These are phyloP conservation scores for Magallana angulata DNA, from an alignment of 1,140 invertebrate species.

Conservation along the genomic window DNA sequence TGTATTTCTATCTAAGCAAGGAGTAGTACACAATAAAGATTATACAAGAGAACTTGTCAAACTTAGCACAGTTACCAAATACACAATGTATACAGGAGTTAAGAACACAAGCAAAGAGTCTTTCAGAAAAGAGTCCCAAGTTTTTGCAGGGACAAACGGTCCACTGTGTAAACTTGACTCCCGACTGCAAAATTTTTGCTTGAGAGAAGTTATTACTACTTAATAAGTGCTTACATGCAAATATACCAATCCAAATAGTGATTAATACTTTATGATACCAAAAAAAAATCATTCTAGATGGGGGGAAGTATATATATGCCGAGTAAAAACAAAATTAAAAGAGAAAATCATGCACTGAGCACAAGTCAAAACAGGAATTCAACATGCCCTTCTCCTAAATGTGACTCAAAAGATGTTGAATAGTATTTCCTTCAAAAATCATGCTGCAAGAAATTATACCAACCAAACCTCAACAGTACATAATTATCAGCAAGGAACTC, in stretches of 20 bases:
- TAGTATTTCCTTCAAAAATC: background rate
- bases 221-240: slow-evolving; percentile 37
- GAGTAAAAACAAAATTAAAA: background rate
- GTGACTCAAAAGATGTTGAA: background rate
- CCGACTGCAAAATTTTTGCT: slow-evolving; percentile 24
- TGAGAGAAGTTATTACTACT: slow-evolving; percentile 36
- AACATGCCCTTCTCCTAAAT: background rate
- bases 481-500: slow-evolving; percentile 11
- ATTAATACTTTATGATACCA: slow-evolving; percentile 2
- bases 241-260: slow-evolving; percentile 36
- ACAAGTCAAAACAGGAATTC: background rate
- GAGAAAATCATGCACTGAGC: background rate
- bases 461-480: slow-evolving; percentile 1
- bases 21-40: slow-evolving; percentile 12
- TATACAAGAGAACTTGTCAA: slow-evolving; percentile 31
- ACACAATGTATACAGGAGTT: slow-evolving; percentile 26
- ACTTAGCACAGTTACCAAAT: slow-evolving; percentile 23
- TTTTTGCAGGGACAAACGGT: background rate
- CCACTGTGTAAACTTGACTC: background rate
- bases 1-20: slow-evolving; percentile 37
- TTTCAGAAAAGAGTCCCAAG: background rate
- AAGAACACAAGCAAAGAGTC: background rate
- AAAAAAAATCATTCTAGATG: slow-evolving; percentile 4
- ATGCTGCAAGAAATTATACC: background rate
- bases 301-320: background rate